These are phyloP conservation scores for Bothrops jararaca DNA, from an alignment of 2,113 vertebrate genomes.

Conservation along the genomic window DNA sequence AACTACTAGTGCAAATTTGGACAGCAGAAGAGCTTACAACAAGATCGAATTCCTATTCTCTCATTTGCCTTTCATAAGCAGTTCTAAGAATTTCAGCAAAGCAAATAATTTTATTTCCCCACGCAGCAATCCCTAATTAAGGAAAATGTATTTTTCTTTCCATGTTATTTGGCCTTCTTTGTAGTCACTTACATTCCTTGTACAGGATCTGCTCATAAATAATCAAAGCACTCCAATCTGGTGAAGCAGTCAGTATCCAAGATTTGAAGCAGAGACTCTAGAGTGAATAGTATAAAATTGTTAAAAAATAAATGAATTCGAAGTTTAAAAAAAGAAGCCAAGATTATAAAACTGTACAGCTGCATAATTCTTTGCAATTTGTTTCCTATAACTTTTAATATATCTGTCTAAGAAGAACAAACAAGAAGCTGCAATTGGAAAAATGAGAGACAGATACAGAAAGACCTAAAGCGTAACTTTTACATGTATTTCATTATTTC, in stretches of 20 bases:
- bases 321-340: background rate
- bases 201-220: background rate
- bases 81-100: background rate
- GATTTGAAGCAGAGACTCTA: background rate
- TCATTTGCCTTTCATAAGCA: background rate
- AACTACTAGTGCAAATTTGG: background rate
- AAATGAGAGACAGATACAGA: background rate
- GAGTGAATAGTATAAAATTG: background rate
- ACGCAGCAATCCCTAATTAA: background rate
- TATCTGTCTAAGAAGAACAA: background rate
- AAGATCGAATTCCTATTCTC: background rate
- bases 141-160: background rate
- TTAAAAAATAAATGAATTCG: background rate
- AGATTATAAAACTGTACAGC: background rate
- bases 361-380: background rate
- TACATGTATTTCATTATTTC: background rate
- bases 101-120: background rate
- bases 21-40: background rate
- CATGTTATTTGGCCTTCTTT: background rate
- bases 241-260: background rate
- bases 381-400: background rate
- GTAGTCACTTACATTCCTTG: background rate
- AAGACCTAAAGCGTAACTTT: background rate
- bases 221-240: background rate
- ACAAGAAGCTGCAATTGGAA: background rate